Conservation (phyloP, 2,888 invertebrate genomes). For the Phania funesta region DNA sequence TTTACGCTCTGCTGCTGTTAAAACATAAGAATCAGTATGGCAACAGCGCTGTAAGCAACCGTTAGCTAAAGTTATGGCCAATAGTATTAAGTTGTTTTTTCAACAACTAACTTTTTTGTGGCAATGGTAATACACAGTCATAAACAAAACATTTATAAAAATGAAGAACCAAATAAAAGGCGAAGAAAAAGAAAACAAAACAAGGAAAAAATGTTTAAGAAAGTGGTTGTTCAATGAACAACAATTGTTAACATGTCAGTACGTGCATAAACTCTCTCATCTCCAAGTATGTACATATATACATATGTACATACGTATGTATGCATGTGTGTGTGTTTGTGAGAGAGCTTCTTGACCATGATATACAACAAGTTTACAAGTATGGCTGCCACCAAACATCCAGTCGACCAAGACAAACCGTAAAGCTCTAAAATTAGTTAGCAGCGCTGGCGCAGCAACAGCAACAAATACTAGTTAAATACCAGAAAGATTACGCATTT, state of each 20-base stretch:
- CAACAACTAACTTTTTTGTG: constrained; percentile 21
- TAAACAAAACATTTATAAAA: constrained; percentile 33
- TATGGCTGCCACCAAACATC: not conserved
- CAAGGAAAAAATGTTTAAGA: constrained; percentile 15
- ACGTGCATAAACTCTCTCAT: not conserved
- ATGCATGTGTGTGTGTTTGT: not conserved
- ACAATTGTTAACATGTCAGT: not conserved
- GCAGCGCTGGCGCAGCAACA: not conserved
- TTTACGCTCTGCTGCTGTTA: constrained; percentile 63
- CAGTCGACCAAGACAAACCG: constrained; percentile 20
- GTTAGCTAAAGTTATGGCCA: constrained; percentile 23
- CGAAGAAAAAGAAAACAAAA: not conserved
- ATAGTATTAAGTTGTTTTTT: not conserved
- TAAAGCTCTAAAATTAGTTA: constrained; percentile 14
- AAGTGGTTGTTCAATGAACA: constrained; percentile 37
- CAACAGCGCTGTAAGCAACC: constrained; percentile 6
- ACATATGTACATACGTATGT: no score
- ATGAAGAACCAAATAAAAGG: constrained; percentile 12
- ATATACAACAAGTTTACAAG: constrained; percentile 1
- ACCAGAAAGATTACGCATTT: constrained; percentile 43
- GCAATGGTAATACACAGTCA: constrained; percentile 40
- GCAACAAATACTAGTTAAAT: constrained; percentile 1
- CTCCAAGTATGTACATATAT: no score
- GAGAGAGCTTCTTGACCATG: constrained; percentile 30
- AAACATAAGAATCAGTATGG: constrained; percentile 46